These are phyloP conservation scores for Listrodromus nycthemerus DNA, from an alignment of 2,888 invertebrate genomes.

Conservation along the genomic window DNA sequence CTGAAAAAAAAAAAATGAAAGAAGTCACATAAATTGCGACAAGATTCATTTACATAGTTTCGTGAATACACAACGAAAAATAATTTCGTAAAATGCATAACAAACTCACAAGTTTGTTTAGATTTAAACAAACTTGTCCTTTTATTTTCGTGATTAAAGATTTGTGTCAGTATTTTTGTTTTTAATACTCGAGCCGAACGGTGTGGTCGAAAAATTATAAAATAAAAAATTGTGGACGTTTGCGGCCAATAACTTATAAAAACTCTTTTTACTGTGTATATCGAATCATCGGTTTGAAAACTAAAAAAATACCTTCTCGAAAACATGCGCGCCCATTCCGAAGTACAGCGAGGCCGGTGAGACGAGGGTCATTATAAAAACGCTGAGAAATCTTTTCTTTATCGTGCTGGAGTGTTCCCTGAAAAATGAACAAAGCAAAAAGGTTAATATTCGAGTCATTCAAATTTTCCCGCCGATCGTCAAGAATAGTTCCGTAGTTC, in stretches of 20 bases:
- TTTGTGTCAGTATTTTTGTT: too few relatives aligned
- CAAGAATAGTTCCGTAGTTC: neutral
- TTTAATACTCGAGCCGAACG: too few relatives aligned
- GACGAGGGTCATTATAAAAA: constrained; percentile 91
- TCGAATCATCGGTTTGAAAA: constrained; percentile 26
- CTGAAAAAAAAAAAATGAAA: constrained; percentile 78
- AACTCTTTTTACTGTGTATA: too few relatives aligned
- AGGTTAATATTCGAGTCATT: neutral
- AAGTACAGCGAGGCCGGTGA: constrained; percentile 92
- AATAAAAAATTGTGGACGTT: too few relatives aligned
- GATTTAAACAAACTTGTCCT: too few relatives aligned
- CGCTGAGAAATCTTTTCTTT: constrained; percentile 94
- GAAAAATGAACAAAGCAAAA: constrained; percentile 79
- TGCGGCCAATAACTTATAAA: too few relatives aligned
- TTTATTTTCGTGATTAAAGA: too few relatives aligned
- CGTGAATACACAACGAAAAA: neutral
- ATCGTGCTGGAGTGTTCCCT: constrained; percentile 96
- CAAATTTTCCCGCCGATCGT: constrained; percentile 44
- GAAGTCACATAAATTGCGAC: neutral
- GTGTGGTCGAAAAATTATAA: too few relatives aligned
- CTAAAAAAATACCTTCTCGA: constrained; percentile 85
- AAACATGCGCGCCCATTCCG: constrained; percentile 88
- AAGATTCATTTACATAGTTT: constrained; percentile 6
- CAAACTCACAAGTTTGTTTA: neutral
- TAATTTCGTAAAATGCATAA: too few relatives aligned